Conservation (phyloP, 2,888 invertebrate species). For the Nemurella pictetii region DNA sequence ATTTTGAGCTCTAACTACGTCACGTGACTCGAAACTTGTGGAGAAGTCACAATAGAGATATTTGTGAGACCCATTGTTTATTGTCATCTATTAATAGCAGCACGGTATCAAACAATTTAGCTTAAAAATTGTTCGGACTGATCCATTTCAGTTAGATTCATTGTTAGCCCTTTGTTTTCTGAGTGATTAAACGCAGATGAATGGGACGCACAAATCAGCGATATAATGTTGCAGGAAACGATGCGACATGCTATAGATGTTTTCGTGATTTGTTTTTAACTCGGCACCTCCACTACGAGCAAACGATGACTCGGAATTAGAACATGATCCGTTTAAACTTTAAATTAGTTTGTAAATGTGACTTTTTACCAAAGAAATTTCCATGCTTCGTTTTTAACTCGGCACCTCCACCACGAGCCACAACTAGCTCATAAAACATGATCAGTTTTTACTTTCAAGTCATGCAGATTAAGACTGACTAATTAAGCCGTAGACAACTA, state of each 20-base stretch:
- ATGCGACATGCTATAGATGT: neutral
- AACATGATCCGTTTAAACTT: neutral
- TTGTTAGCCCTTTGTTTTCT: neutral
- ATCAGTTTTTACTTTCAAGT: too few species aligned
- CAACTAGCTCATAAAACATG: too few species aligned
- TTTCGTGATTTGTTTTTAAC: neutral
- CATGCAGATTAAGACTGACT: too few species aligned
- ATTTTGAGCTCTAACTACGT: neutral
- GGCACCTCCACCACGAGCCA: neutral
- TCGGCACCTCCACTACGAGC: too few species aligned
- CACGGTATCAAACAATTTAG: too few species aligned
- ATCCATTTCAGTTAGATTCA: neutral
- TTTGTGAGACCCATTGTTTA: neutral
- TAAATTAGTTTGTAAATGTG: too few species aligned
- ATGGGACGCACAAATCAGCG: neutral
- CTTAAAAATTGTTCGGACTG: neutral
- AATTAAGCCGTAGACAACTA: too few species aligned
- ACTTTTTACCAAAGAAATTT: too few species aligned
- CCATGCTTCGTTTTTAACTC: neutral
- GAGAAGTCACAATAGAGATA: neutral
- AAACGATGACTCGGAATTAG: too few species aligned
- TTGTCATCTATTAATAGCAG: neutral
- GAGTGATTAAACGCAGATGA: neutral
- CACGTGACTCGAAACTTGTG: neutral
- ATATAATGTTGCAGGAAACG: neutral